phyloP scores from a whole-genome alignment of 2,888 invertebrate species.

The Polia nebulosa region DNA sequence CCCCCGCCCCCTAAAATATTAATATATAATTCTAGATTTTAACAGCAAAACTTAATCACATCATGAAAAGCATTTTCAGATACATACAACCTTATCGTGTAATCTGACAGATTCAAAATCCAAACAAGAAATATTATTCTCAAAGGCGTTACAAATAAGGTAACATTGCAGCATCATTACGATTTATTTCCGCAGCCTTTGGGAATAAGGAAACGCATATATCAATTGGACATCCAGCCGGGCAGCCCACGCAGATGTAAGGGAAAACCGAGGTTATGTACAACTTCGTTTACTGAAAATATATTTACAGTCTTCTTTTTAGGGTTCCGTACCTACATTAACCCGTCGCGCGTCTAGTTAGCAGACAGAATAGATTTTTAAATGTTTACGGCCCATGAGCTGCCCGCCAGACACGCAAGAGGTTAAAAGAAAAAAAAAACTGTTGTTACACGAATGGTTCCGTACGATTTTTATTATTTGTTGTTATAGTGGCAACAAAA shows the following conservation, averaged over 20 bases:
- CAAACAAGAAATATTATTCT: constrained; percentile 36
- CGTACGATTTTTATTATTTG: no score
- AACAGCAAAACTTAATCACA: background rate
- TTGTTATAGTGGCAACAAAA: no score
- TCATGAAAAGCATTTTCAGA: background rate
- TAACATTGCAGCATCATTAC: constrained; percentile 44
- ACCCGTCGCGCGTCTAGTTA: no score
- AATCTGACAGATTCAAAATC: constrained; percentile 34
- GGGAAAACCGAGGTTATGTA: constrained; percentile 9
- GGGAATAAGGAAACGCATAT: constrained; percentile 44
- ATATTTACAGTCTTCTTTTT: no score
- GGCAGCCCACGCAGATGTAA: constrained; percentile 36
- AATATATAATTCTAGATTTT: background rate
- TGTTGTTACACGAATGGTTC: no score
- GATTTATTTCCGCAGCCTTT: constrained; percentile 45
- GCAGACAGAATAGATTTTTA: no score
- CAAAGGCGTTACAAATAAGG: constrained; percentile 40
- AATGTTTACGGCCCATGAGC: no score
- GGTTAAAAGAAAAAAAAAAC: no score
- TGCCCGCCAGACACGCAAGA: no score
- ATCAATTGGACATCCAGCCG: constrained; percentile 39
- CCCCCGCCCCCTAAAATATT: no score
- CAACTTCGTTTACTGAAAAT: constrained; percentile 5
- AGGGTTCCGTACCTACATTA: no score
- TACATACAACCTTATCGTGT: background rate